These are phyloP conservation scores for Telmatherina bonti DNA, from an alignment of 2,797 vertebrate genomes.

Conservation along the genomic window DNA sequence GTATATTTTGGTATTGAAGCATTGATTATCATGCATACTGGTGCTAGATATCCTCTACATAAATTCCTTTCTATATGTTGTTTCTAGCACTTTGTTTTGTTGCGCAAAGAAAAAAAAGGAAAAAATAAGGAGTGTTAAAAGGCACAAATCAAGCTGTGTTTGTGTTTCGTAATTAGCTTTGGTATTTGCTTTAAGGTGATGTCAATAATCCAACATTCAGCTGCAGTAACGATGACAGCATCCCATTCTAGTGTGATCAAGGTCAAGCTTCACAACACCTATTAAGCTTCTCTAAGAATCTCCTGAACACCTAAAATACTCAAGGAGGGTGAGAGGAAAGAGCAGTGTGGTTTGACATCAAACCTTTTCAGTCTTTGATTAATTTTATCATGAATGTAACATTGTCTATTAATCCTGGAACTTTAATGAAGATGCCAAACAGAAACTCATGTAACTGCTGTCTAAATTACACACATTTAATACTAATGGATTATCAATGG, in stretches of 20 bases:
- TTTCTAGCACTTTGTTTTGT: neutral
- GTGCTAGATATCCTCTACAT: neutral
- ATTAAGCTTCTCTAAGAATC: conserved; percentile 10
- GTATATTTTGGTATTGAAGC: neutral
- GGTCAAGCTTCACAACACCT: conserved; percentile 20
- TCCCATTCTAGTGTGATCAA: conserved; percentile 14
- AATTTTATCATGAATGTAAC: neutral
- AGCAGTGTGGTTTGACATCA: neutral
- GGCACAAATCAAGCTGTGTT: neutral
- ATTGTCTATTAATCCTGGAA: neutral
- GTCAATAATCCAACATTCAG: neutral
- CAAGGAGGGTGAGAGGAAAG: neutral
- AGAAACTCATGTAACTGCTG: neutral
- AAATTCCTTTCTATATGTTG: too few relatives aligned
- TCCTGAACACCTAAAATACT: conserved; percentile 14
- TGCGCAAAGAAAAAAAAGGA: neutral
- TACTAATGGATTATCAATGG: neutral
- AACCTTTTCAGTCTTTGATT: neutral
- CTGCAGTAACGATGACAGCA: neutral
- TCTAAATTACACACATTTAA: conserved; percentile 5
- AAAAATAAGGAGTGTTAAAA: too few relatives aligned
- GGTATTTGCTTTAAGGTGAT: neutral
- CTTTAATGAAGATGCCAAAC: neutral
- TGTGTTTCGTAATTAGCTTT: neutral
- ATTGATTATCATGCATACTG: too few relatives aligned